Conservation (phyloP, 2,113 vertebrate genomes). For the Elephas maximus region DNA sequence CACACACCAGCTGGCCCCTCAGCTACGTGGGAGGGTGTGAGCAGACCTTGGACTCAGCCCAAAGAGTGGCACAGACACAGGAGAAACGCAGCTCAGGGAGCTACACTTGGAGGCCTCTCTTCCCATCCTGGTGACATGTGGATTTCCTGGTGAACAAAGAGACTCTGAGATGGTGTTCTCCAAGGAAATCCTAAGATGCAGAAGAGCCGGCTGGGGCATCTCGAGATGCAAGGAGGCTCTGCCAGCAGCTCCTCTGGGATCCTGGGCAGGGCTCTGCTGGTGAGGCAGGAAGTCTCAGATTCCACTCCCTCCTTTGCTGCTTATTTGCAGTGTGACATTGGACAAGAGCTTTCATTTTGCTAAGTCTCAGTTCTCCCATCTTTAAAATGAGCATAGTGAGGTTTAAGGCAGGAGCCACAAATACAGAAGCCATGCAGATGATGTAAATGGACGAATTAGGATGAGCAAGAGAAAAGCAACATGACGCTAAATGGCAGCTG, state of each 20-base stretch:
- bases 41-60: slow-evolving; percentile 63
- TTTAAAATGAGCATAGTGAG: slow-evolving; percentile 27
- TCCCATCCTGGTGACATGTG: slow-evolving; percentile 33
- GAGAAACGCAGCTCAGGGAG: background rate
- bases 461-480: background rate
- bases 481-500: background rate
- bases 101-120: background rate
- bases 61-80: background rate
- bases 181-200: background rate
- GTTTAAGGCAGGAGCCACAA: background rate
- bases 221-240: background rate
- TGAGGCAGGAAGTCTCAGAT: background rate
- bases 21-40: slow-evolving; percentile 30
- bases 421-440: background rate
- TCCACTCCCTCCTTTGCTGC: background rate
- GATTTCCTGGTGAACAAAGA: slow-evolving; percentile 68
- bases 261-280: background rate
- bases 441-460: background rate
- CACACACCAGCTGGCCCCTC: slow-evolving; percentile 48
- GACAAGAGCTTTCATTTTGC: background rate
- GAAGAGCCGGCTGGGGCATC: fast-evolving
- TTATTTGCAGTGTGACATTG: background rate
- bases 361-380: background rate
- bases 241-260: background rate
- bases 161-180: background rate